These are phyloP conservation scores for Hiodon alosoides DNA, from an alignment of 2,113 vertebrate species.

Conservation along the genomic window DNA sequence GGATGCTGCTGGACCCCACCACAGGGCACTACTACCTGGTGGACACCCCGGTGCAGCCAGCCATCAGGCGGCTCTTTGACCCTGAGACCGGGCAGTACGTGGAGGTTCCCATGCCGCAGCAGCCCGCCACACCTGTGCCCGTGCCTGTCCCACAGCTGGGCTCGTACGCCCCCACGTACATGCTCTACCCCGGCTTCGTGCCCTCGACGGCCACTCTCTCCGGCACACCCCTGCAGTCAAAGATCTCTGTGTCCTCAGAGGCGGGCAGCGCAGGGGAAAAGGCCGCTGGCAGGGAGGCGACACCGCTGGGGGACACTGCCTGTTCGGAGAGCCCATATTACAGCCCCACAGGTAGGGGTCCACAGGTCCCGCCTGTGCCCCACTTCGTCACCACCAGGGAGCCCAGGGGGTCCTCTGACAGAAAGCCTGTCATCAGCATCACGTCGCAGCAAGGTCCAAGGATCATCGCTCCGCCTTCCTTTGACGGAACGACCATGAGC, in stretches of 20 bases:
- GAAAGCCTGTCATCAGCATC: slow-evolving; percentile 87
- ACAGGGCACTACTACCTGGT: slow-evolving; percentile 93
- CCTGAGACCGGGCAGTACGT: slow-evolving; percentile 92
- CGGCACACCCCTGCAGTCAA: slow-evolving; percentile 47
- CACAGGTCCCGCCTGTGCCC: slow-evolving; percentile 34
- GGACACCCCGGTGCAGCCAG: slow-evolving; percentile 75
- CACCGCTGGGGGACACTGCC: slow-evolving; percentile 22
- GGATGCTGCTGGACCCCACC: slow-evolving; percentile 85
- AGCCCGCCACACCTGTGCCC: slow-evolving; percentile 48
- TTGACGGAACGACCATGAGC: slow-evolving; percentile 95
- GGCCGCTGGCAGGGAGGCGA: slow-evolving; percentile 15
- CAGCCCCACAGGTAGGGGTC: slow-evolving; percentile 60
- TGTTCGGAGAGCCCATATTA: slow-evolving; percentile 71
- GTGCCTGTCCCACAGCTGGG: slow-evolving; percentile 54
- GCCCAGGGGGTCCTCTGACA: slow-evolving; percentile 44
- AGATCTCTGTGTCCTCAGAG: slow-evolving; percentile 44
- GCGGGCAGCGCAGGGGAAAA: slow-evolving; percentile 22
- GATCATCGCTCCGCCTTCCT: slow-evolving; percentile 86
- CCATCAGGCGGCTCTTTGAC: slow-evolving; percentile 81
- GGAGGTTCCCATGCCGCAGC: slow-evolving; percentile 78
- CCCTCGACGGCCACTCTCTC: slow-evolving; percentile 62
- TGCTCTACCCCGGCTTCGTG: slow-evolving; percentile 83
- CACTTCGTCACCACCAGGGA: slow-evolving; percentile 46
- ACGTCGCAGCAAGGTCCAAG: slow-evolving; percentile 82
- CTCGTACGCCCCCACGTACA: slow-evolving; percentile 70